These are phyloP conservation scores for Hydrozoanthus tunicans DNA, from an alignment of 64 coral and sea anemone species.

Conservation along the genomic window DNA sequence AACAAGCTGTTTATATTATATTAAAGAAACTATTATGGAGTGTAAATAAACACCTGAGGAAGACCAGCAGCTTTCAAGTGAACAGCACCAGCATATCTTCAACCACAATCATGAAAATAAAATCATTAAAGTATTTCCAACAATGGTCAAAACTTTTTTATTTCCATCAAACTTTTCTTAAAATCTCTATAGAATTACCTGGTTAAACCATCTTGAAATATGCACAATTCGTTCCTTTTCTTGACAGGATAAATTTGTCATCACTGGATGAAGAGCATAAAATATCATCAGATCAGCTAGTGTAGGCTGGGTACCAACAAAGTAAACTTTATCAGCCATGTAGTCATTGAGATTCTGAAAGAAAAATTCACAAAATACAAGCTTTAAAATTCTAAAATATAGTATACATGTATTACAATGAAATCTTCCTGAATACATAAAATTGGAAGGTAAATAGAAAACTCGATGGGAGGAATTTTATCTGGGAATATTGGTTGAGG, in stretches of 20 bases:
- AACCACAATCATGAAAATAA: too few relatives aligned
- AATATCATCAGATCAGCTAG: slow-evolving; percentile 91
- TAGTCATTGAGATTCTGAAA: slow-evolving; percentile 78
- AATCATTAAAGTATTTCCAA: neutral
- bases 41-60: too few relatives aligned
- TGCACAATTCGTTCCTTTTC: slow-evolving; percentile 84
- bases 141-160: neutral
- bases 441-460: too few relatives aligned
- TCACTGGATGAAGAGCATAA: slow-evolving; percentile 61
- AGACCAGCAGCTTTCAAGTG: too few relatives aligned
- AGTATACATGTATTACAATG: too few relatives aligned
- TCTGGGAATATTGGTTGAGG: too few relatives aligned
- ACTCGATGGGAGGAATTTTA: too few relatives aligned
- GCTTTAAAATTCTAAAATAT: neutral
- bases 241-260: slow-evolving; percentile 62
- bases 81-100: too few relatives aligned
- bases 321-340: slow-evolving; percentile 69
- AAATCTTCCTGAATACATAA: too few relatives aligned
- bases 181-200: slow-evolving; percentile 43
- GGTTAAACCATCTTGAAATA: slow-evolving; percentile 92
- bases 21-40: too few relatives aligned
- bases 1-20: too few relatives aligned
- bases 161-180: too few relatives aligned
- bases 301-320: slow-evolving; percentile 78
- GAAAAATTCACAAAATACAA: neutral